These are phyloP conservation scores for Salvator merianae DNA, from an alignment of 2,113 vertebrate species.

Conservation along the genomic window DNA sequence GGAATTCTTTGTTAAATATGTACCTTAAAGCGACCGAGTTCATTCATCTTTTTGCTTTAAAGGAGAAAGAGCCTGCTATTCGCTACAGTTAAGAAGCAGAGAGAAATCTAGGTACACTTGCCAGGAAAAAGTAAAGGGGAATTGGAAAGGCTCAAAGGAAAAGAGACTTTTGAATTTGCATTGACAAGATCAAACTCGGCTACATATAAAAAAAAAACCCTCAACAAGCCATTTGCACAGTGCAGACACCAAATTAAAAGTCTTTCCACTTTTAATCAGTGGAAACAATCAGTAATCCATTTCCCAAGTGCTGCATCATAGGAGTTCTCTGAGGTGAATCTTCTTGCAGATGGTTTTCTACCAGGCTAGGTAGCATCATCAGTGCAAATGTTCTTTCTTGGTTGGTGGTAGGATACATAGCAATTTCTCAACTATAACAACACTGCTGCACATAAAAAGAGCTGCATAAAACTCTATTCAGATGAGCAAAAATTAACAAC, in stretches of 20 bases:
- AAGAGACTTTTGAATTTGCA: not conserved
- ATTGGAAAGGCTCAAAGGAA: not conserved
- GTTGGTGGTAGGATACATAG: too few species aligned
- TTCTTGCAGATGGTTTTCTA: too few species aligned
- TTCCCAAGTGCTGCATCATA: not conserved
- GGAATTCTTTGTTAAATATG: slow-evolving; percentile 6
- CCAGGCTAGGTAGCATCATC: too few species aligned
- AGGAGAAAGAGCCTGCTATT: slow-evolving; percentile 34
- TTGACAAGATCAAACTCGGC: not conserved
- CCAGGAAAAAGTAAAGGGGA: not conserved
- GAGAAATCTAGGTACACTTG: not conserved
- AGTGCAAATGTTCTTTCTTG: too few species aligned
- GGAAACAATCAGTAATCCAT: not conserved
- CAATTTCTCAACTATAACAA: too few species aligned
- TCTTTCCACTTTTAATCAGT: not conserved
- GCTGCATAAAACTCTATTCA: too few species aligned
- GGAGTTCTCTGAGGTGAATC: too few species aligned
- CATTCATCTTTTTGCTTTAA: slow-evolving; percentile 38
- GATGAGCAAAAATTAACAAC: too few species aligned
- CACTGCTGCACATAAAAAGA: too few species aligned
- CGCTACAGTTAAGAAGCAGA: not conserved
- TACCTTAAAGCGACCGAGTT: slow-evolving; percentile 31
- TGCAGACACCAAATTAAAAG: not conserved
- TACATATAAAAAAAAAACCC: not conserved
- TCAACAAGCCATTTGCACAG: too few species aligned